Conservation (phyloP, 1,140 invertebrate genomes). For the Bicyclus anynana region DNA sequence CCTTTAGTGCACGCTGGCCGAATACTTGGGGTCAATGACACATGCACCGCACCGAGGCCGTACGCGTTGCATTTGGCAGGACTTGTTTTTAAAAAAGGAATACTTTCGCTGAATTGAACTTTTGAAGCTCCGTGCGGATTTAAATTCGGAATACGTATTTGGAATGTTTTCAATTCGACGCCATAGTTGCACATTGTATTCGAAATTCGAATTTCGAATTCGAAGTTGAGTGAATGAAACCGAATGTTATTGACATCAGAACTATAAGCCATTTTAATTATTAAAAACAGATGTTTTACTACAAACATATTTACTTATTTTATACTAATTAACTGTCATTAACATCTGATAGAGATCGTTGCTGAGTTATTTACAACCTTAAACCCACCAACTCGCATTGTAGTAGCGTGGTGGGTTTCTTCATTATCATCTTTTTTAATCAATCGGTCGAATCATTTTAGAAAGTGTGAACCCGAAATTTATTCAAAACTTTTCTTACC, state of each 20-base stretch:
- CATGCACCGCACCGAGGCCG: constrained; percentile 49
- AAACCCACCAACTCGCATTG: too few relatives aligned
- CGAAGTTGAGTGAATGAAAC: background rate
- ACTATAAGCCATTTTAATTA: too few relatives aligned
- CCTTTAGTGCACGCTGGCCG: constrained; percentile 57
- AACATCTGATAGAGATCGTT: too few relatives aligned
- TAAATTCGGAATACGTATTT: constrained; percentile 37
- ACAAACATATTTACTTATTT: too few relatives aligned
- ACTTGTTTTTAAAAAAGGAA: constrained; percentile 51
- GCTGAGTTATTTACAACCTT: too few relatives aligned
- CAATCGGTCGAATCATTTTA: too few relatives aligned
- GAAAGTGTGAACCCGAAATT: too few relatives aligned
- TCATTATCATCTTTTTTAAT: too few relatives aligned
- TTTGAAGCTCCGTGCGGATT: constrained; percentile 33
- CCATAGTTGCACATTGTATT: background rate
- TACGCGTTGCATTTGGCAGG: constrained; percentile 60
- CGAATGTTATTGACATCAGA: background rate
- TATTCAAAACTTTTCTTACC: too few relatives aligned
- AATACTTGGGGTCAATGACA: constrained; percentile 45
- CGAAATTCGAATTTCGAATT: too few relatives aligned
- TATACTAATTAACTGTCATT: too few relatives aligned
- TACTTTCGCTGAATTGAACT: constrained; percentile 51
- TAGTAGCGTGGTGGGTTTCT: too few relatives aligned
- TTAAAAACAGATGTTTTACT: background rate
- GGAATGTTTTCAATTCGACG: constrained; percentile 12